These are phyloP conservation scores for Bubo bubo DNA, from an alignment of 2,113 vertebrate genomes.

Conservation along the genomic window DNA sequence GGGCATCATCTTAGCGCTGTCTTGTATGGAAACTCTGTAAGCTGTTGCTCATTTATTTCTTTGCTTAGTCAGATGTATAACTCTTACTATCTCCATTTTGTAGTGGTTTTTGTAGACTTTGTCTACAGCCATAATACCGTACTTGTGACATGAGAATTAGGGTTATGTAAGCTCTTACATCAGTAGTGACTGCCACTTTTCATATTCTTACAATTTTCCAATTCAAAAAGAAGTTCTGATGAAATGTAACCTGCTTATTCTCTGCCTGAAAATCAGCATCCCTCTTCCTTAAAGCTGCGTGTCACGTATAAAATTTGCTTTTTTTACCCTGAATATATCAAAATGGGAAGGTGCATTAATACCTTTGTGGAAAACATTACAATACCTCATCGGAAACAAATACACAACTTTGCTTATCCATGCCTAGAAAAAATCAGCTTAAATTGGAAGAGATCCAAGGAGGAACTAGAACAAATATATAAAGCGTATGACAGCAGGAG, in stretches of 20 bases:
- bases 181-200: not conserved
- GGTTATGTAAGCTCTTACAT: not conserved
- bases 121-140: fast-evolving
- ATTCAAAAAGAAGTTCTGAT: not conserved
- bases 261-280: not conserved
- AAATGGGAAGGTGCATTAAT: not conserved
- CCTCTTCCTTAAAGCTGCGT: not conserved
- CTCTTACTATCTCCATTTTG: not conserved
- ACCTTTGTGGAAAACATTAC: not conserved
- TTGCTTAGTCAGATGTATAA: not conserved
- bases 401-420: not conserved
- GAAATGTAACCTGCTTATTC: not conserved
- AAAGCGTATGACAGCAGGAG: not conserved
- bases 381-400: not conserved
- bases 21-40: fast-evolving
- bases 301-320: not conserved
- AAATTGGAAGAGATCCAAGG: not conserved
- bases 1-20: not conserved
- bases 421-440: not conserved
- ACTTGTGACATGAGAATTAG: not conserved
- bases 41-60: not conserved
- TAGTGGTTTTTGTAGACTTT: not conserved
- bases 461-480: not conserved
- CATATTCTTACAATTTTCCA: not conserved
- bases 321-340: fast-evolving